Evolutionary conservation across 2,888 invertebrate species (phyloP).

Genomic region (Diadegma fenestrale): DNA sequence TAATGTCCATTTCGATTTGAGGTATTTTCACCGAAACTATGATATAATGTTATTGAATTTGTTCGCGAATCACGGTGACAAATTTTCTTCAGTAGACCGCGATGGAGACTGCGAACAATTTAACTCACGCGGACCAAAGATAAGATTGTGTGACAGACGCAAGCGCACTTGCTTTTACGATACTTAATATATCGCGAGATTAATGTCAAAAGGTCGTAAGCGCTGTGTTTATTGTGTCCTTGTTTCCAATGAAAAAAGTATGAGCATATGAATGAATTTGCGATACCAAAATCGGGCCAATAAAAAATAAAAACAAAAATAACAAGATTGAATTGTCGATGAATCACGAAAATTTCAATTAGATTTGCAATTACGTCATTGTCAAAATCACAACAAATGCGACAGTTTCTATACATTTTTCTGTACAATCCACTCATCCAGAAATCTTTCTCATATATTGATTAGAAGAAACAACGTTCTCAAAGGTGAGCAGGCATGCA

Average conservation of each 20-base stretch:
- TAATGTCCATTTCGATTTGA: conserved; percentile 16
- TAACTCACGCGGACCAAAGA: conserved; percentile 17
- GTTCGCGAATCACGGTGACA: not conserved
- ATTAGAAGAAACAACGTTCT: not conserved
- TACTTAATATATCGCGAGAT: conserved; percentile 20
- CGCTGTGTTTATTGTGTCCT: not conserved
- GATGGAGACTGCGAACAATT: conserved; percentile 20
- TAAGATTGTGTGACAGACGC: conserved; percentile 43
- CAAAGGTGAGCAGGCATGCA: not conserved
- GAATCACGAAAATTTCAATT: not conserved
- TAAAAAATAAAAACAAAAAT: not conserved
- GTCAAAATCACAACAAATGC: not conserved
- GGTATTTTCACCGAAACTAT: not conserved
- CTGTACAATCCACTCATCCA: not conserved
- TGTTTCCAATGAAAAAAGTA: not conserved
- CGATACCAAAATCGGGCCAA: not conserved
- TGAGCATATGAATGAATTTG: not conserved
- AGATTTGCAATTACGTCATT: not conserved
- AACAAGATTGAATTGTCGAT: not conserved
- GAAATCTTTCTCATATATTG: not conserved
- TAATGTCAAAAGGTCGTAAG: conserved; percentile 16
- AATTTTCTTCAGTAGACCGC: conserved; percentile 25
- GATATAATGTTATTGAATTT: not conserved
- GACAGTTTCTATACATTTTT: not conserved
- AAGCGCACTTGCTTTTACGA: conserved; percentile 36